Evolutionary conservation across 2,888 invertebrate genomes (phyloP), one percentile per base, ranked within the genome.

Genomic region (Tenthredo scrophulariae): DNA sequence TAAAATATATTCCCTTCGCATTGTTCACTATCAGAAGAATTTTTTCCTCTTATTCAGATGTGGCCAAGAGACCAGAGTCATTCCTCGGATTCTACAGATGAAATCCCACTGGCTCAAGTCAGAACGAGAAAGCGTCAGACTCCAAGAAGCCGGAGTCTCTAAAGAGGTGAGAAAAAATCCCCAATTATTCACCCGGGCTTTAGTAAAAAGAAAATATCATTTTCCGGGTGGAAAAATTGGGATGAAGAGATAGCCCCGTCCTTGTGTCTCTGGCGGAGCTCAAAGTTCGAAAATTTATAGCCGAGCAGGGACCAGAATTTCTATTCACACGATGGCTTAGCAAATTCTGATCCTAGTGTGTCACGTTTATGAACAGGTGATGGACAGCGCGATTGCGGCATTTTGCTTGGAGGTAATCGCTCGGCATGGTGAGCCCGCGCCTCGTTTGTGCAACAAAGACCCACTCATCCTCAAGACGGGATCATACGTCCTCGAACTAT

Each of bases 401-500:
- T 99, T 99, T 94, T 98, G 99, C 91, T 94, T 99, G 88, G 99
- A 99, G 94, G 97, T 99, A 91, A 98, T 99, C 90, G 98, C 98
- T 86, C 97, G 97, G 89, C 99, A 99, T 94, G 99, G 99, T 70
- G 98, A 98, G 91, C 97, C 98, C 43, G 99, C 99, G 84, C 96
- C 97, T 86, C 95, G 99, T 83, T 96, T 99, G 87, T 99, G 99
- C 95, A 99, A 99, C 95, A 99, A 99, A 94, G 99, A 99, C 94
- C 99, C 99, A 83, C 96, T 99, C 89, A 99, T 99, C 85, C 95
- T 99, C 89, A 99, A 99, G 94, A 98, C 98, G 95, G 98, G 98
- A 92, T 96, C 97, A 84, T 99, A 98, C 94, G 97, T 99, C 90
- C 96, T 97, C 87, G 97, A 98, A 92, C 95, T 99, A 86, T 99